Evolutionary conservation across 1,140 invertebrate species (phyloP), one percentile per base, ranked within the genome.

Genomic region (Drosophila saltans): DNA sequence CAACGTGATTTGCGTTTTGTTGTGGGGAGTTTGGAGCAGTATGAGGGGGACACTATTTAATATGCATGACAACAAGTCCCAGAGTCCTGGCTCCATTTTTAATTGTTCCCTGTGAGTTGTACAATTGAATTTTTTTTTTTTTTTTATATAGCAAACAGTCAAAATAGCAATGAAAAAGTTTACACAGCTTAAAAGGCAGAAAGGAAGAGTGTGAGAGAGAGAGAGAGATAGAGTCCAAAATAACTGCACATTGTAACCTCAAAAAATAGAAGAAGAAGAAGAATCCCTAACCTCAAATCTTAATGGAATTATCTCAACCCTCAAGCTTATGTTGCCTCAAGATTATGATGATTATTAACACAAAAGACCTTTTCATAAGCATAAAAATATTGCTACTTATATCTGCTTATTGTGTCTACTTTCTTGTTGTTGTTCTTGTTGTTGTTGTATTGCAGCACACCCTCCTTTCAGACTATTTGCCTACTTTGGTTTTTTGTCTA

Each of bases 311-410:
- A 83, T 79, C 73, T 52, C 45, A 52, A 52, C 45, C 45, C 45
- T 52, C 45, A 26, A 24, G 72, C 71, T 88, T 88, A 82, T 82
- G 60, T 77, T 58, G 78, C 79, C 72, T 78, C 63, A 80, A 89
- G 84, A 59, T 59, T 36, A 89, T 88, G 84, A 59, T 59, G 57
- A 89, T 88, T 88, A 89, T 88, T 89, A 88, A 86, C 82, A 81
- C 82, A 86, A 73, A 75, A 75, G 76, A 60, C 60, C 59, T 56
- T 66, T 52, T 88, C 72, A 86, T 86, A 88, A 88, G 84, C 84
- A 82, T 78, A 88, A 83, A 86, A 86, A 74, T 80, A 89, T 86
- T 74, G 75, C 76, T 69, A 45, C 69, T 60, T 69, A 68, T 52
- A 58, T 66, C 58, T 61, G 59, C 56, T 41, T 48, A 33, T 72